Evolutionary conservation across 2,888 invertebrate genomes (phyloP).

Genomic region (Drosophila lacicola): DNA sequence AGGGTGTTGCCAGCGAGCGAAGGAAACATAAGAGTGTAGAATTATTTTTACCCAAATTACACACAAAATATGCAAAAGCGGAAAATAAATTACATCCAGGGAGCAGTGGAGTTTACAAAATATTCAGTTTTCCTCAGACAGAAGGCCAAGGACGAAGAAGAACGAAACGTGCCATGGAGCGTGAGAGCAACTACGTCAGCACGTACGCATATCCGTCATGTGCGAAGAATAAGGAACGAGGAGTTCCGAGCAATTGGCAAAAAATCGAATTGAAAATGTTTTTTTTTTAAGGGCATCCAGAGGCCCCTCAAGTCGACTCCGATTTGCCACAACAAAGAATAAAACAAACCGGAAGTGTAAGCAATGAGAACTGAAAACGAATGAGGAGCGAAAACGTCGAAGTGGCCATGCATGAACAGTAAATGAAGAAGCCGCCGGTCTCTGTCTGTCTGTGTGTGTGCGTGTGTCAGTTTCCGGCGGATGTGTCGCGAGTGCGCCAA

Average conservation of each 20-base stretch:
- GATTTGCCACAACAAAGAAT: constrained; percentile 40
- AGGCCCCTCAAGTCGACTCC: constrained; percentile 34
- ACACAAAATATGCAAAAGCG: constrained; percentile 71
- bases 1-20: constrained; percentile 14
- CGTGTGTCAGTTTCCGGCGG: constrained; percentile 53
- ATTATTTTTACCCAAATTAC: constrained; percentile 66
- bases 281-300: constrained; percentile 49
- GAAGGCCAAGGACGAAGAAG: constrained; percentile 10
- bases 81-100: constrained; percentile 62
- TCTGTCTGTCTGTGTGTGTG: constrained; percentile 18
- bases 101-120: constrained; percentile 53
- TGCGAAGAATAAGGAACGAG: constrained; percentile 21
- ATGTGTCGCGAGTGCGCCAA: constrained; percentile 61
- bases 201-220: constrained; percentile 69
- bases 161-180: constrained; percentile 37
- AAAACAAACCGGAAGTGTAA: constrained; percentile 64
- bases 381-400: constrained; percentile 59
- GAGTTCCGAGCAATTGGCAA: constrained; percentile 52
- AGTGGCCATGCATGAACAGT: constrained; percentile 71
- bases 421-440: constrained; percentile 47
- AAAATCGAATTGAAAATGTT: constrained; percentile 68
- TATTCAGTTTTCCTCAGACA: constrained; percentile 57
- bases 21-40: constrained; percentile 20
- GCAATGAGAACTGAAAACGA: constrained; percentile 53
- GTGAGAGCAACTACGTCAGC: constrained; percentile 65